phyloP scores from a whole-genome alignment of 1,140 invertebrate genomes.

The Streblospio benedicti region DNA sequence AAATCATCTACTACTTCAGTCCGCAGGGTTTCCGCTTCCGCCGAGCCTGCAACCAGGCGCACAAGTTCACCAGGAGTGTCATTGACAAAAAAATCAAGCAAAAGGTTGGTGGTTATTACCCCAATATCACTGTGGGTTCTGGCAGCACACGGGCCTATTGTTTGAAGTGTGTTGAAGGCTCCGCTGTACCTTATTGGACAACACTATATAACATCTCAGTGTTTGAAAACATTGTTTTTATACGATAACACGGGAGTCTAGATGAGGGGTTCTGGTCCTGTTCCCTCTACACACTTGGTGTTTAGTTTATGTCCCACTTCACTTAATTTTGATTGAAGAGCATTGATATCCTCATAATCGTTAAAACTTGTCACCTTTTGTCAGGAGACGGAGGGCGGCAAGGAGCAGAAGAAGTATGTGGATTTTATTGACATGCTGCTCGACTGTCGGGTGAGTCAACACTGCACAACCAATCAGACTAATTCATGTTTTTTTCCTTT shows the following conservation, averaged over 20 bases:
- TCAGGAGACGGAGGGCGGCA: not conserved
- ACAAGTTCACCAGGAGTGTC: constrained; percentile 24
- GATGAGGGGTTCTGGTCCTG: too few relatives aligned
- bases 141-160: not conserved
- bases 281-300: too few relatives aligned
- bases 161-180: not conserved
- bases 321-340: too few relatives aligned
- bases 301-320: too few relatives aligned
- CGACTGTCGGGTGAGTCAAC: not conserved
- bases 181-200: not conserved
- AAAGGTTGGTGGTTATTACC: too few relatives aligned
- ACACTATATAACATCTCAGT: not conserved
- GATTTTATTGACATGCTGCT: constrained; percentile 9
- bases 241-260: too few relatives aligned
- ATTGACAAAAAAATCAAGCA: constrained; percentile 19
- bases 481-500: too few relatives aligned
- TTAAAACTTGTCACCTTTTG: not conserved
- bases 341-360: too few relatives aligned
- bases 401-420: not conserved
- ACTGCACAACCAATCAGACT: too few relatives aligned
- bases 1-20: constrained; percentile 23
- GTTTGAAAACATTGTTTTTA: too few relatives aligned
- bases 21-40: constrained; percentile 20
- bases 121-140: not conserved
- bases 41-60: constrained; percentile 19